Evolutionary conservation across 2,113 vertebrate genomes (phyloP).

Genomic region (Notechis scutatus): DNA sequence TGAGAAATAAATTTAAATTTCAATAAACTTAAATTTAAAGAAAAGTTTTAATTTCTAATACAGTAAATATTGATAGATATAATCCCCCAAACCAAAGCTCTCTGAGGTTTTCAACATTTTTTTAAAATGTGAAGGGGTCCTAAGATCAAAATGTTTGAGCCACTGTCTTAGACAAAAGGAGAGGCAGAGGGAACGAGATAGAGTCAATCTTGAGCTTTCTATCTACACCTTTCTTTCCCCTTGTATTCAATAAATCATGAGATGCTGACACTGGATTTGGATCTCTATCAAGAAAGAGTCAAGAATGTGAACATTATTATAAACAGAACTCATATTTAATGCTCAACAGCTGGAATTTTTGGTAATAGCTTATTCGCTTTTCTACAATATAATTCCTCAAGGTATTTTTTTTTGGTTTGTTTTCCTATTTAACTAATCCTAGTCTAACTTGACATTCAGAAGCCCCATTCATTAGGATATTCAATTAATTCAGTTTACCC

Average conservation of each 20-base stretch:
- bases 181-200: background rate
- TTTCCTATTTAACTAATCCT: background rate
- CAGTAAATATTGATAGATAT: background rate
- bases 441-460: background rate
- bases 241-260: background rate
- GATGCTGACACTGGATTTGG: background rate
- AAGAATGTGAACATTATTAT: too few relatives aligned
- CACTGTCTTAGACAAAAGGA: background rate
- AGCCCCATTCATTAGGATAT: background rate
- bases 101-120: background rate
- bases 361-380: background rate
- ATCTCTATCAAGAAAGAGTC: background rate
- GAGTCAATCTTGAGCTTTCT: background rate
- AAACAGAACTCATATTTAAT: background rate
- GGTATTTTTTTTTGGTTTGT: background rate
- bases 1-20: background rate
- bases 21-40: background rate
- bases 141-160: background rate
- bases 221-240: background rate
- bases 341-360: background rate
- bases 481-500: background rate
- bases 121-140: background rate
- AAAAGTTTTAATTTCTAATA: background rate
- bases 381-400: background rate
- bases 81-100: background rate